These are phyloP conservation scores for Larimichthys polyactis DNA, from an alignment of 2,113 vertebrate species.

Conservation along the genomic window DNA sequence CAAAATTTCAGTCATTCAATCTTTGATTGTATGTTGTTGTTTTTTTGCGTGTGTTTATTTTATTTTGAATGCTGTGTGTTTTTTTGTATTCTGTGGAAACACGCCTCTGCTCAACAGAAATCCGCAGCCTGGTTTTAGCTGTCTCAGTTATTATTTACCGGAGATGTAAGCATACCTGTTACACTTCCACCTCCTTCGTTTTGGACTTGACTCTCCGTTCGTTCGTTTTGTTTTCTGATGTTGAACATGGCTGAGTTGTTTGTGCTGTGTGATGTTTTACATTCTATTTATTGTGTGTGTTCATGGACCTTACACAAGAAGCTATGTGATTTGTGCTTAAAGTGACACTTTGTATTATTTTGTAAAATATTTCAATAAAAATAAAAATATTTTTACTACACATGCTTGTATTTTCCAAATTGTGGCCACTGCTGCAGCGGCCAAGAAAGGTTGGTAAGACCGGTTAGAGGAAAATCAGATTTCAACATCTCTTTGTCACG, in stretches of 20 bases:
- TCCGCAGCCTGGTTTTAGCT: constrained; percentile 21
- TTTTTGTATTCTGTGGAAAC: constrained; percentile 32
- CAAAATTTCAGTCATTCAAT: constrained; percentile 16
- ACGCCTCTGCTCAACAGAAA: constrained; percentile 38
- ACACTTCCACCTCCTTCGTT: constrained; percentile 26
- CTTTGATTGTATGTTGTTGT: constrained; percentile 18
- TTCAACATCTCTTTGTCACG: not conserved
- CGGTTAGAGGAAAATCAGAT: too few relatives aligned
- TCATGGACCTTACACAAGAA: constrained; percentile 63
- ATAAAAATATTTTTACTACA: constrained; percentile 69
- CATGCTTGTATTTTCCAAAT: not conserved
- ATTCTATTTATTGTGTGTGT: constrained; percentile 77
- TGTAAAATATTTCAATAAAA: constrained; percentile 73
- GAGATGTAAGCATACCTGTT: constrained; percentile 42
- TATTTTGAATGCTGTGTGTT: constrained; percentile 50
- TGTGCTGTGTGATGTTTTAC: constrained; percentile 65
- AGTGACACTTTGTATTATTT: constrained; percentile 75
- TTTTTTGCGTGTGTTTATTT: constrained; percentile 26
- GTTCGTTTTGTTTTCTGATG: constrained; percentile 41
- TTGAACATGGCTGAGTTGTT: constrained; percentile 47
- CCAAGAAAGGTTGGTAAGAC: too few relatives aligned
- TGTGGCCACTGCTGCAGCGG: too few relatives aligned
- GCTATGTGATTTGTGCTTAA: constrained; percentile 68
- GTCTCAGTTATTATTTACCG: constrained; percentile 22
- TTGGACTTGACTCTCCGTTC: constrained; percentile 26